Evolutionary conservation across 2,888 invertebrate genomes (phyloP), one percentile per base, ranked within the genome.

Genomic region (Abscondita cerata): DNA sequence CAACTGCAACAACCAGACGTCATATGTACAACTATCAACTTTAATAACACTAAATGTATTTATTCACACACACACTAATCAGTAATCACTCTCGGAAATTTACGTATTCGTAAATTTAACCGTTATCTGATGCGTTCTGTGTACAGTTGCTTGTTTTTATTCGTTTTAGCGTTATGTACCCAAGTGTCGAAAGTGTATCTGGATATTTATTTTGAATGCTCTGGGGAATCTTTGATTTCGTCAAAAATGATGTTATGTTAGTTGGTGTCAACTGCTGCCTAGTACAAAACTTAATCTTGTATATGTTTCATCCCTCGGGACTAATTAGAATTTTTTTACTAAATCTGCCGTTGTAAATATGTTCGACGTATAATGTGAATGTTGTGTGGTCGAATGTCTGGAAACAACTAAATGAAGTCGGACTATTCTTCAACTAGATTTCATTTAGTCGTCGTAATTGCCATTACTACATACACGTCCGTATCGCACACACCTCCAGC

Each of bases 201-300:
- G 62, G 59, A 54, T 52, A 64, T 41, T 57, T 64, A 54, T 52
- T 46, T 9, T 33, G 20, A 44, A 72, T 72, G 75, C 78, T 70
- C 78, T 61, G 64, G 78, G 75, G 79, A 75, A 67, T 73, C 70
- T 73, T 59, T 59, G 61, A 73, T 72, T 71, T 72, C 70, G 69
- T 73, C 71, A 69, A 67, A 74, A 70, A 70, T 71, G 68, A 71
- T 68, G 68, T 68, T 69, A 59, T 62, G 71, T 73, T 71, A 64
- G 69, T 73, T 73, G 72, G 80, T 80, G 78, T 76, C 79, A 79
- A 77, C 77, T 78, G 73, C 73, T 75, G 79, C 76, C 79, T 79
- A 78, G 79, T 70, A 80, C 80, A 75, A 75, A 70, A 70, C 73
- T 73, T 75, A 73, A 67, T 68, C 74, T 70, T 72, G 68, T 68